Percentiles rank a stretch among this genome's conserved stretches.
Evolutionary conservation across 2,797 vertebrate species (phyloP).

Genomic region (Gymnothorax javanicus): DNA sequence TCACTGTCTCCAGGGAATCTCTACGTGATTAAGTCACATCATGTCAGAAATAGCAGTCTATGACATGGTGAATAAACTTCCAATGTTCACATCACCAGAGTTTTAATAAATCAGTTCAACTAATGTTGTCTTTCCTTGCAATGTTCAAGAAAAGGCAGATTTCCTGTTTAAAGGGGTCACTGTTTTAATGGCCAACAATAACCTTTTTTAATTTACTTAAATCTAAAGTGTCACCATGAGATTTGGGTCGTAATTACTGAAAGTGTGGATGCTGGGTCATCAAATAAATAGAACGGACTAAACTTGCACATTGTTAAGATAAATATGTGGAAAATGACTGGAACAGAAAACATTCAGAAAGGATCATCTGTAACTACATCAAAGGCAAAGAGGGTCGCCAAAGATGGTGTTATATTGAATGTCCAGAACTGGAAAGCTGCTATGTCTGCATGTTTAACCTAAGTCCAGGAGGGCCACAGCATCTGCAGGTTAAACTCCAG

Average conservation of each 20-base stretch:
- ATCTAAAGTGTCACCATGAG: background rate
- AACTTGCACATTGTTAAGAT: background rate
- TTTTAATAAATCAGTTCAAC: background rate
- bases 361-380: background rate
- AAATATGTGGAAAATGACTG: background rate
- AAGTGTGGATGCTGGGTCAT: background rate
- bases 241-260: background rate
- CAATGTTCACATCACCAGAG: background rate
- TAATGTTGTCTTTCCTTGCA: background rate
- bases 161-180: background rate
- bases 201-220: background rate
- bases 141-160: background rate
- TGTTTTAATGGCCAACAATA: too few species aligned
- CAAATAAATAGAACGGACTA: background rate
- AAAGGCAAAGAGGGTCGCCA: background rate
- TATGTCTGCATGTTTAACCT: too few species aligned
- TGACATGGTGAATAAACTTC: background rate
- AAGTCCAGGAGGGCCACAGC: too few species aligned
- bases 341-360: background rate
- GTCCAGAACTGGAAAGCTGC: too few species aligned
- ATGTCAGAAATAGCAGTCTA: background rate
- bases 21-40: background rate
- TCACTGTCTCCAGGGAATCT: background rate
- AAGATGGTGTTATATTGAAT: background rate
- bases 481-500: too few species aligned